Base-by-base conservation (phyloP, 2,888 invertebrate genomes). In the Lomographa bimaculata region DNA sequence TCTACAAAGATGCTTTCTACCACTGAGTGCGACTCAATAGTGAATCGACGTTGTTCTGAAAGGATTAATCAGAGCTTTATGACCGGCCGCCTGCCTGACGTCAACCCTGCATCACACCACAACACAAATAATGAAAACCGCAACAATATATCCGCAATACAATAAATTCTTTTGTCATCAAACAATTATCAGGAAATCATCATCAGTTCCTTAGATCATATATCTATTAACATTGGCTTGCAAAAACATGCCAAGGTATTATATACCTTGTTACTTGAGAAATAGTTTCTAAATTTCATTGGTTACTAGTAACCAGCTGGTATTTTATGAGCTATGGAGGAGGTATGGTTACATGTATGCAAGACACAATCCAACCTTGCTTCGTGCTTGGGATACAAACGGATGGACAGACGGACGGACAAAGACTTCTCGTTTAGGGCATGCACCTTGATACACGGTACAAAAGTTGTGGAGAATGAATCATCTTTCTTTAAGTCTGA, bases 371-470 rank as follows among this genome's bases (percentile, higher is more conserved):
- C 17, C 46, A 57, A 56, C 63, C 64, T 64, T 65, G 66, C 36
- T 25, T 23, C 61, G 68, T 60, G 67, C 40, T 28, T 56, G 52
- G 71, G 61, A 71, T 69, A 53, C 57, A 55, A 47, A 52, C 38
- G 49, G 57, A 44, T 43, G 10, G 36, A 40, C 52, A 42, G 44
- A 49, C 56, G 19, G 35, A 45, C 47, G 57, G 61, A 70, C 66
- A 70, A 68, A 69, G 70, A 57, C 48, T 56, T 53, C 54, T 54
- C 48, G 54, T 54, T 44, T 49, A 57, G 61, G 66, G 45, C 68
- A 63, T 36, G 33, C 25, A 54, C 54, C 51, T 50, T 38, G 36
- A 37, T 34, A 26, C 25, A 4, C 11, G 50, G 42, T 38, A 36
- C 46, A 25, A 4, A 14, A 7, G 38, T 26, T 35, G 40, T 10